Evolutionary conservation across 2,113 vertebrate species (phyloP).

Genomic region (Crocuta crocuta): DNA sequence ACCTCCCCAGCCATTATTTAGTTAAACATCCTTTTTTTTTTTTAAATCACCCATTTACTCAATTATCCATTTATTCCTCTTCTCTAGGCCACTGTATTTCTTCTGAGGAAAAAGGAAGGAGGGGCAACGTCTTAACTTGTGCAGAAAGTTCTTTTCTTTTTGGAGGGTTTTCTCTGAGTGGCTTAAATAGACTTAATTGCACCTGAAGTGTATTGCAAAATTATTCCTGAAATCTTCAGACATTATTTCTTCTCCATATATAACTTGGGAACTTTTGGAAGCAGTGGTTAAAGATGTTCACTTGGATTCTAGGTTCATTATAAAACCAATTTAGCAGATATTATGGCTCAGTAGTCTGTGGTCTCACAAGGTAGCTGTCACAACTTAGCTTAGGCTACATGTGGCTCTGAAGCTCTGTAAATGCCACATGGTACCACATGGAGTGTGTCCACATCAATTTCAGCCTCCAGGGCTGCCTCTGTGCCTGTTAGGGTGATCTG

Average conservation of each 20-base stretch:
- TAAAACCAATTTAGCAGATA: background rate
- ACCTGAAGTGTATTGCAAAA: slow-evolving; percentile 56
- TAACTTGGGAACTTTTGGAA: background rate
- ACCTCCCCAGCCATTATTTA: background rate
- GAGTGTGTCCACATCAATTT: background rate
- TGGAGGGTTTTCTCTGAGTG: slow-evolving; percentile 66
- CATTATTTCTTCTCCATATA: slow-evolving; percentile 39
- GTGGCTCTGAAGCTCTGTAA: slow-evolving; percentile 21
- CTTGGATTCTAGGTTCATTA: background rate
- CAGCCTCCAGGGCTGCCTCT: background rate
- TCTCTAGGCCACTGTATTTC: slow-evolving; percentile 42
- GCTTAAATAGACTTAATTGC: slow-evolving; percentile 14
- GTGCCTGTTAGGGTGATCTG: background rate
- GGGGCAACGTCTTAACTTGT: slow-evolving; percentile 58
- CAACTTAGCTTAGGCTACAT: background rate
- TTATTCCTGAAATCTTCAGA: background rate
- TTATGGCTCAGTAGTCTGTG: background rate
- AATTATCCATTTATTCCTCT: slow-evolving; percentile 7
- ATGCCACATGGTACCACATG: background rate
- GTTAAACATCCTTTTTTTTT: background rate
- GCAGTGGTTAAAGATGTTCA: background rate
- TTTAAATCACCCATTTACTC: background rate
- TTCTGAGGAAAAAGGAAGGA: slow-evolving; percentile 50
- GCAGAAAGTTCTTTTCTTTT: slow-evolving; percentile 71
- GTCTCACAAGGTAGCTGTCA: background rate